Evolutionary conservation across 2,888 invertebrate genomes (phyloP).

Genomic region (Marasmarcha lunaedactyla): DNA sequence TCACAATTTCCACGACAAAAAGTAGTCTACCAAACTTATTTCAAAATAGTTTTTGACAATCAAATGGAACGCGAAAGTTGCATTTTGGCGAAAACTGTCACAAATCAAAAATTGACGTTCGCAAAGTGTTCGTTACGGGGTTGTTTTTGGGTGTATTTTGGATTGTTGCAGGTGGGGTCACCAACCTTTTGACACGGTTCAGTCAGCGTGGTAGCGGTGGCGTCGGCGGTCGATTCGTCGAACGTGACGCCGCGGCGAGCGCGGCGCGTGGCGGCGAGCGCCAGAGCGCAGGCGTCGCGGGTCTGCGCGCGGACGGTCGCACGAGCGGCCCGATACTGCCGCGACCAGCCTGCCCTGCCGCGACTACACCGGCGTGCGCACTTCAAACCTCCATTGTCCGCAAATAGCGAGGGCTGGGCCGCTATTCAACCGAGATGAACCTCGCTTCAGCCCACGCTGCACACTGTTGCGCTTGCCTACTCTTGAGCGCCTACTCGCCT

Average conservation of each 20-base stretch:
- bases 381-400: slow-evolving; percentile 65
- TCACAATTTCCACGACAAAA: too few relatives aligned
- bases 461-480: slow-evolving; percentile 31
- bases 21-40: too few relatives aligned
- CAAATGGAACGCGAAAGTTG: slow-evolving; percentile 40
- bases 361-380: slow-evolving; percentile 46
- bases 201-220: slow-evolving; percentile 50
- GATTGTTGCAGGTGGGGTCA: slow-evolving; percentile 32
- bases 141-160: slow-evolving; percentile 32
- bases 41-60: slow-evolving; percentile 35
- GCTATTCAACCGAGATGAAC: slow-evolving; percentile 40
- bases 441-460: slow-evolving; percentile 34
- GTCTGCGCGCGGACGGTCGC: slow-evolving; percentile 60
- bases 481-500: slow-evolving; percentile 16
- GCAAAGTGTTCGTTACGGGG: background rate
- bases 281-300: slow-evolving; percentile 57
- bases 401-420: slow-evolving; percentile 63
- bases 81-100: slow-evolving; percentile 17
- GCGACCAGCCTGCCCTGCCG: slow-evolving; percentile 57
- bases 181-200: slow-evolving; percentile 69
- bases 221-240: slow-evolving; percentile 59
- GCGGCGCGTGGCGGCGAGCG: slow-evolving; percentile 55
- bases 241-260: slow-evolving; percentile 63
- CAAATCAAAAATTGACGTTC: background rate
- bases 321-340: slow-evolving; percentile 58